A percentile compares a stretch with the other conserved stretches of the same genome.
Conservation (phyloP, 2,797 vertebrate genomes). For the Platyrinchus mystaceus region DNA sequence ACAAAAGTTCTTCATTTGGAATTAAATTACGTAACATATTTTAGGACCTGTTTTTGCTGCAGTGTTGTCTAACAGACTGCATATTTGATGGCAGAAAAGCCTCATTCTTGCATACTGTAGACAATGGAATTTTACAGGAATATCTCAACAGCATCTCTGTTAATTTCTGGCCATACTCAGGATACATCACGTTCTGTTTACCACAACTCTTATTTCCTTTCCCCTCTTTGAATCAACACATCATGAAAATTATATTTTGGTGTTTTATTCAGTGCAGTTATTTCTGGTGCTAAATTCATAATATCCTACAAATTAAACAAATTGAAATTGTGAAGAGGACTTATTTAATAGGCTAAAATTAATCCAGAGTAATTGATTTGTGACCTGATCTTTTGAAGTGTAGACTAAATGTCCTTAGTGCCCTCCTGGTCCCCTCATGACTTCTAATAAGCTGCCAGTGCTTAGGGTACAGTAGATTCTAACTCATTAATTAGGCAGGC, state of each 20-base stretch:
- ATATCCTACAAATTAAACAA: constrained; percentile 13
- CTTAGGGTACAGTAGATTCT: neutral
- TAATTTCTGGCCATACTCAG: neutral
- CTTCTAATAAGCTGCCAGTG: neutral
- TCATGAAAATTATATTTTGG: neutral
- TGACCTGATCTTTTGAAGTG: neutral
- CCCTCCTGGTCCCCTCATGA: constrained; percentile 7
- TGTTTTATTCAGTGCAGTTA: neutral
- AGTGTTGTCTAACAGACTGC: neutral
- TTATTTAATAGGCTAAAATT: constrained; percentile 23
- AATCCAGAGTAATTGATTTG: constrained; percentile 45
- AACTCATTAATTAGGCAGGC: constrained; percentile 18
- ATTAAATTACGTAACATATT: neutral
- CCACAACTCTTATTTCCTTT: neutral
- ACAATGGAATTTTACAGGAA: constrained; percentile 38
- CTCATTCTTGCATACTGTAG: neutral
- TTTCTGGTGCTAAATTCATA: neutral
- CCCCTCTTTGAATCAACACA: neutral
- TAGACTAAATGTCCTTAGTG: neutral
- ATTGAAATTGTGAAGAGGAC: neutral
- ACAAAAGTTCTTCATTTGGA: neutral
- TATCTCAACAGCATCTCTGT: neutral
- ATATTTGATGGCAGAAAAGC: neutral
- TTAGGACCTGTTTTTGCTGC: neutral
- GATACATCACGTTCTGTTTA: neutral